Evolutionary conservation across 2,113 vertebrate genomes (phyloP), one percentile per base, ranked within the genome.

Genomic region (Chionis minor): DNA sequence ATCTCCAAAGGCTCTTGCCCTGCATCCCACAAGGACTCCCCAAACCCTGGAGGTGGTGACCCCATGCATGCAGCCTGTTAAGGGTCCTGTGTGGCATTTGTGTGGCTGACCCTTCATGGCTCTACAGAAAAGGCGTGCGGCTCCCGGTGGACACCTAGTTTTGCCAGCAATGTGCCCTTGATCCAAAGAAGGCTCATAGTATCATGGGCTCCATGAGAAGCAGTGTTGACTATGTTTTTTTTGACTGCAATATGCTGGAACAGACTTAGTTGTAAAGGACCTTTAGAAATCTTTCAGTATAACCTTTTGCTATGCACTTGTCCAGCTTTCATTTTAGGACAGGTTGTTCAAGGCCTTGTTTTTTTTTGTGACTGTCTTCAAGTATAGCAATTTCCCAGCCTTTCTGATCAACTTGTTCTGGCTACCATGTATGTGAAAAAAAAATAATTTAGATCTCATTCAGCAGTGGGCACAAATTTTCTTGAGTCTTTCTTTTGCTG

Each of bases 81-180:
- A 63, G n/a, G 21, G 12, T 4, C 7, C 24, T 2, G 3, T 0
- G 0, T 3, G 5, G 32, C 1, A 1, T 30, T 81, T 35, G 14
- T 55, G 51, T 51, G 54, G 49, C 24, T 55, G 19, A 22, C 6
- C n/a, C 21, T 62, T 78, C 8, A 3, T 8, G 4, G 26, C 14
- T 28, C 40, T 67, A 11, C 40, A 67, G 24, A 35, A 67, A 14
- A n/a, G 14, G 14, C 1, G 1, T 66, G 62, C 10, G 24, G 7
- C 14, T 81, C 14, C 32, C 24, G 26, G 5, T 32, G 33, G 40
- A 47, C 16, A 56, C 16, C 11, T 26, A 32, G 12, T 9, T 47
- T 4, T 2, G 1, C 20, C 52, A 58, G 42, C 26, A 58, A 26
- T 21, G 18, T 40, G 44, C 18, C 44, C 12, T 56, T 38, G 21